Evolutionary conservation across 2,113 vertebrate species (phyloP), one percentile per base, ranked within the genome.

Genomic region (Phycodurus eques): DNA sequence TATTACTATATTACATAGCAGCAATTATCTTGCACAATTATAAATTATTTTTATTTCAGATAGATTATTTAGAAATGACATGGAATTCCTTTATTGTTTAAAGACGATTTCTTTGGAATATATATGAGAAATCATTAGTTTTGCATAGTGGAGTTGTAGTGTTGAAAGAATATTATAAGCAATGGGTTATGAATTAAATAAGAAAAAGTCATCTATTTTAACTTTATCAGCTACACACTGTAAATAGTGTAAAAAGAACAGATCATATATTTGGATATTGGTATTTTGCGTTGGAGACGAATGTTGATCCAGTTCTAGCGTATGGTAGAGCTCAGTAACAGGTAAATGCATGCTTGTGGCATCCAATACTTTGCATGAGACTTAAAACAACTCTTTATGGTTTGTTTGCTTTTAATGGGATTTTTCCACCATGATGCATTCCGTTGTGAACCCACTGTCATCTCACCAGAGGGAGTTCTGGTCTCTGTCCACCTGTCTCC

Each of bases 191-290:
- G 70, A 83, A 83, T 86, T 65, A 80, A 81, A 83, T 66, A 68
- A 87, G 78, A 86, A 85, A 78, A 86, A 87, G 80, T 87, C 77
- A 84, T 90, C 85, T 90, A 90, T 84, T 92, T 88, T 91, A 92
- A 80, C 87, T 85, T 86, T 88, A 86, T 90, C 89, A 88, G 87
- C 85, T 87, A 90, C 84, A 89, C 84, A 88, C 85, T 92, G 92
- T 91, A 91, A 83, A 92, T 92, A 92, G 33, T 92, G 92, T 92
- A 92, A 78, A 92, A 91, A 91, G 85, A 77, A 92, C 88, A 92
- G 90, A 91, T 92, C 91, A 91, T 91, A 92, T 92, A 91, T 92
- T 92, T 91, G 89, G 90, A 92, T 89, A 91, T 91, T 86, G 86
- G 85, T 90, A 91, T 91, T 92, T 89, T 91, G 85, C 83, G 88